A percentile compares a stretch with the other conserved stretches of the same genome.
Evolutionary conservation across 2,888 invertebrate species (phyloP).

Genomic region (Exocentrus adspersus): DNA sequence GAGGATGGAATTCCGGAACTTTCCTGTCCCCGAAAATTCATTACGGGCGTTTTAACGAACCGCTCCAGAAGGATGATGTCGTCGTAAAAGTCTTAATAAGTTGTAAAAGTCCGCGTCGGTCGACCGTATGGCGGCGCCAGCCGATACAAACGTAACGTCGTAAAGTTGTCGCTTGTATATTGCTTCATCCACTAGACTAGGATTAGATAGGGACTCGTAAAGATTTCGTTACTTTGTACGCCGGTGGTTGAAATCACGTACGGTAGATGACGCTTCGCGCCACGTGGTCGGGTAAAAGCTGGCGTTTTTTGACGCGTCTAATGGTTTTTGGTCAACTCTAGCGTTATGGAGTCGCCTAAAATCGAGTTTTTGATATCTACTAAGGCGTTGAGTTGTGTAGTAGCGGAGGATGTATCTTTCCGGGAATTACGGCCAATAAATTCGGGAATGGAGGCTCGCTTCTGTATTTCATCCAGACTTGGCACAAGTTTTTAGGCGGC

Average conservation of each 20-base stretch:
- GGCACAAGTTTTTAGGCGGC: neutral
- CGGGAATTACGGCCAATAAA: conserved; percentile 3
- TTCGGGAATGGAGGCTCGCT: neutral
- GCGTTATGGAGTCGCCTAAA: too few species aligned
- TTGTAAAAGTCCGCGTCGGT: conserved; percentile 15
- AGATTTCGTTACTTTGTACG: too few species aligned
- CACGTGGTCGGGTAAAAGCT: too few species aligned
- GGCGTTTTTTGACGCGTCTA: too few species aligned
- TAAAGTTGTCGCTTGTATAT: conserved; percentile 53
- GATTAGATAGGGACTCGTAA: too few species aligned
- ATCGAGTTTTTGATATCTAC: too few species aligned
- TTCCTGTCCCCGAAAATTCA: conserved; percentile 23
- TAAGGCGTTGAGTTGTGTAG: too few species aligned
- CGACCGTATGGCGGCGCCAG: conserved; percentile 26
- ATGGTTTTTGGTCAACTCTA: too few species aligned
- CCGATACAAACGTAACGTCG: conserved; percentile 43
- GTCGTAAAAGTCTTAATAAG: conserved; percentile 28
- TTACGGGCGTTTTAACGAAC: conserved; percentile 25
- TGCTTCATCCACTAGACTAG: conserved; percentile 53
- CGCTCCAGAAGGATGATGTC: conserved; percentile 25
- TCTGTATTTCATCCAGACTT: neutral
- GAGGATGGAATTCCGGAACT: too few species aligned
- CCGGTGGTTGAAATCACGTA: too few species aligned
- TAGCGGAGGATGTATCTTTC: too few species aligned
- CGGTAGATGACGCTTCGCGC: too few species aligned